These are phyloP conservation scores for Euclidia mi DNA, from an alignment of 2,888 invertebrate genomes.

Conservation along the genomic window DNA sequence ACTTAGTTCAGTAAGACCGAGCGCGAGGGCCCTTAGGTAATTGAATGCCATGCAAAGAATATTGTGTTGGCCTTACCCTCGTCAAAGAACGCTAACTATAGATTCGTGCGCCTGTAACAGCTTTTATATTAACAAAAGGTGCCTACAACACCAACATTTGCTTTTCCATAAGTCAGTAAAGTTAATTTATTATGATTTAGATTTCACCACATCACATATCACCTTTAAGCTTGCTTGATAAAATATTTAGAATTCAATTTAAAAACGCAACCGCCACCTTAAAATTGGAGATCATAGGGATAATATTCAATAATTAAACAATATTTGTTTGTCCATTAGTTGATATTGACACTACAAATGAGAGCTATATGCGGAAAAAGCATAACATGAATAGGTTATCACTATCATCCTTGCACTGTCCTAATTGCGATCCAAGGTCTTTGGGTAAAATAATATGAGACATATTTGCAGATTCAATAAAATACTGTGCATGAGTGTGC, in stretches of 20 bases:
- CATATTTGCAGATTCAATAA: too few species aligned
- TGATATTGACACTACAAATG: neutral
- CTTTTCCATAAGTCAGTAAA: constrained; percentile 13
- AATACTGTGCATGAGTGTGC: too few species aligned
- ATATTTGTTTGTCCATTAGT: neutral
- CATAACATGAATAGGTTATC: neutral
- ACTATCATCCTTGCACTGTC: too few species aligned
- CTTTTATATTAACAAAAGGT: constrained; percentile 18
- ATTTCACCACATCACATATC: constrained; percentile 6
- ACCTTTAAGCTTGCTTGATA: constrained; percentile 3
- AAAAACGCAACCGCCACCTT: too few species aligned
- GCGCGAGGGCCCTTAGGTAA: neutral
- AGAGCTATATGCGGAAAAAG: neutral
- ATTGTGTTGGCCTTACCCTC: constrained; percentile 22
- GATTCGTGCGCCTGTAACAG: constrained; percentile 6
- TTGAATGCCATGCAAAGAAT: constrained; percentile 14
- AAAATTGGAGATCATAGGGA: too few species aligned
- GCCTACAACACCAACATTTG: constrained; percentile 3
- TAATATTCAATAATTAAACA: too few species aligned
- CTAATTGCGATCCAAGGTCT: too few species aligned
- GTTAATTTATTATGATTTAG: constrained; percentile 22
- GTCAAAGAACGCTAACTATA: constrained; percentile 17
- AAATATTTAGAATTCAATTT: too few species aligned
- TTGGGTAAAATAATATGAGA: too few species aligned
- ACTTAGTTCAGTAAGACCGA: neutral